Percentiles rank a stretch among this genome's conserved stretches.
Evolutionary conservation across 2,797 vertebrate species (phyloP).

Genomic region (Kryptolebias ocellatus): DNA sequence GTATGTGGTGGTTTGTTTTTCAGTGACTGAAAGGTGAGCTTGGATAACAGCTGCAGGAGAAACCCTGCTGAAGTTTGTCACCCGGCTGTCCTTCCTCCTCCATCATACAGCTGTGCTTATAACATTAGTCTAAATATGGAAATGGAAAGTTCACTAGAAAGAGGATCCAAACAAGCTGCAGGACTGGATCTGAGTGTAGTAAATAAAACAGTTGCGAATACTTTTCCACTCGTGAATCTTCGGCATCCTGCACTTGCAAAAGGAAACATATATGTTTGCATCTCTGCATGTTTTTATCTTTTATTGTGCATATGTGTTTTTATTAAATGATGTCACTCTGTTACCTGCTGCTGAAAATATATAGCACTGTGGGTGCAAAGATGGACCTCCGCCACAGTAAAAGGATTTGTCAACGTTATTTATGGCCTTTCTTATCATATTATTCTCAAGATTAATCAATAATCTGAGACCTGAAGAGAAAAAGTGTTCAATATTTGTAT

Average conservation of each 20-base stretch:
- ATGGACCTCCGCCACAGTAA: neutral
- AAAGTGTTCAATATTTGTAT: neutral
- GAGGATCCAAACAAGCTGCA: neutral
- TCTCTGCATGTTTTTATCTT: too few relatives aligned
- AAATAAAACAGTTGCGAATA: neutral
- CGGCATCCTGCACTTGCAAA: too few relatives aligned
- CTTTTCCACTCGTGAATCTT: too few relatives aligned
- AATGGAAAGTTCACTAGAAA: neutral
- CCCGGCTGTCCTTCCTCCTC: slow-evolving; percentile 39
- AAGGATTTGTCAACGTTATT: too few relatives aligned
- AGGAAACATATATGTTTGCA: too few relatives aligned
- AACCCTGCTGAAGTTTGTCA: slow-evolving; percentile 31
- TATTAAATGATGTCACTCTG: too few relatives aligned
- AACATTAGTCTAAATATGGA: slow-evolving; percentile 29
- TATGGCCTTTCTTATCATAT: neutral
- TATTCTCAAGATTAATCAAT: neutral
- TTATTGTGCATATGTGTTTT: too few relatives aligned
- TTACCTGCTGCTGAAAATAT: too few relatives aligned
- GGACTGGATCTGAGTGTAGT: neutral
- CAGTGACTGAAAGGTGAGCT: slow-evolving; percentile 34
- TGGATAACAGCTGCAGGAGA: slow-evolving; percentile 57
- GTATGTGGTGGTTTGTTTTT: slow-evolving; percentile 31
- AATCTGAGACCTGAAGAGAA: neutral
- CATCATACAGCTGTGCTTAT: slow-evolving; percentile 35
- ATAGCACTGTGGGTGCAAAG: neutral